Percentiles rank a stretch among this genome's conserved stretches.
Evolutionary conservation across 2,888 invertebrate species (phyloP).

Genomic region (Agrotis ipsilon): DNA sequence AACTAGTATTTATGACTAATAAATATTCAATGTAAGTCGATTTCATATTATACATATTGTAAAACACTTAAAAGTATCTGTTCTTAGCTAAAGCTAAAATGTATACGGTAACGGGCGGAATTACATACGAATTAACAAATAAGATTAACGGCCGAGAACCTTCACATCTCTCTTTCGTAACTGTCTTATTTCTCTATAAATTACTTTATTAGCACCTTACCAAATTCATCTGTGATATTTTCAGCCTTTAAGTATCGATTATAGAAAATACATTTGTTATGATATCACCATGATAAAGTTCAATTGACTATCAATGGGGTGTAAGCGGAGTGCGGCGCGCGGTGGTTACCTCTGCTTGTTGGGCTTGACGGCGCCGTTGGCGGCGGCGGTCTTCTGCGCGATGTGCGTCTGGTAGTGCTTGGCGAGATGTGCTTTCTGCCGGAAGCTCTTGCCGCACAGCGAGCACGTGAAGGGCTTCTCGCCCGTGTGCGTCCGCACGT

Average conservation of each 20-base stretch:
- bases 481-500: constrained; percentile 99
- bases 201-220: constrained; percentile 89
- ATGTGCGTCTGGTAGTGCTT: constrained; percentile 98
- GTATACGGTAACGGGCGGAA: constrained; percentile 90
- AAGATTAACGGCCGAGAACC: constrained; percentile 82
- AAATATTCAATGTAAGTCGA: constrained; percentile 76
- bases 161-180: constrained; percentile 78
- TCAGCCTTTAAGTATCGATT: constrained; percentile 88
- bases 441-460: constrained; percentile 97
- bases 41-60: constrained; percentile 75
- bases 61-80: constrained; percentile 77
- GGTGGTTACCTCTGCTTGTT: constrained; percentile 87
- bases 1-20: constrained; percentile 78
- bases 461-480: constrained; percentile 99
- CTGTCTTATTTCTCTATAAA: constrained; percentile 83
- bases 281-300: constrained; percentile 86
- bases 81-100: constrained; percentile 86
- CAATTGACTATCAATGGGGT: constrained; percentile 83
- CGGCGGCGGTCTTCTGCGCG: constrained; percentile 95
- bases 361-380: constrained; percentile 92
- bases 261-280: constrained; percentile 76
- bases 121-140: constrained; percentile 90
- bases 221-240: constrained; percentile 89
- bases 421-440: constrained; percentile 97
- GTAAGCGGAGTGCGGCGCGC: constrained; percentile 61